phyloP scores from a whole-genome alignment of 2,113 vertebrate species.

The Salminus brasiliensis region DNA sequence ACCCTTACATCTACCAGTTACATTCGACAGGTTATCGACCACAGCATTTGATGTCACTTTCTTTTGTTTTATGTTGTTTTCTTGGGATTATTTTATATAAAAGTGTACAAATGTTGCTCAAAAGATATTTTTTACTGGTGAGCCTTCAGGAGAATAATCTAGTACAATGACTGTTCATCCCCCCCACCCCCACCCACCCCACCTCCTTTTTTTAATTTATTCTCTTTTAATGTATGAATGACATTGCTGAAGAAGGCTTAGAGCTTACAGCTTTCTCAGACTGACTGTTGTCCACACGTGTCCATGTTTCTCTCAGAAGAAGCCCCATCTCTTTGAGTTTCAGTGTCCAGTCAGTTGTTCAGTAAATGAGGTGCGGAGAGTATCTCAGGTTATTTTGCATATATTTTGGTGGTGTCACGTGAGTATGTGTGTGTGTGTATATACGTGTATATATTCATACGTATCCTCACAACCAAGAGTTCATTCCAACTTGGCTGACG shows the following conservation, averaged over 20 bases:
- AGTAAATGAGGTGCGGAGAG: slow-evolving; percentile 81
- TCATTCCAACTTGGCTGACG: slow-evolving; percentile 71
- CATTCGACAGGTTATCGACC: slow-evolving; percentile 9
- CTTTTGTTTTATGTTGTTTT: slow-evolving; percentile 37
- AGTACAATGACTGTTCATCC: slow-evolving; percentile 72
- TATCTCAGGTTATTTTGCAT: slow-evolving; percentile 84
- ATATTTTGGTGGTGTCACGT: slow-evolving; percentile 72
- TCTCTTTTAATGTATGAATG: slow-evolving; percentile 56
- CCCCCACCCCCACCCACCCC: no score
- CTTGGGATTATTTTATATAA: slow-evolving; percentile 49
- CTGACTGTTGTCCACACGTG: slow-evolving; percentile 69
- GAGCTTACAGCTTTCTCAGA: slow-evolving; percentile 66
- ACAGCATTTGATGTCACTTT: slow-evolving; percentile 41
- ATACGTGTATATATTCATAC: slow-evolving; percentile 79
- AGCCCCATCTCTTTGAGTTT: slow-evolving; percentile 57
- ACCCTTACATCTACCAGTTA: slow-evolving; percentile 57
- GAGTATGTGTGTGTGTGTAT: slow-evolving; percentile 59
- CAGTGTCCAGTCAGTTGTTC: slow-evolving; percentile 76
- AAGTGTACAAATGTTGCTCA: slow-evolving; percentile 69
- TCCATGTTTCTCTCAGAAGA: slow-evolving; percentile 50
- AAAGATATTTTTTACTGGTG: slow-evolving; percentile 69
- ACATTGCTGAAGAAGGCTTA: slow-evolving; percentile 62
- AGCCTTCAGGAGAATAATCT: slow-evolving; percentile 71
- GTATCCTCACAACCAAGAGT: slow-evolving; percentile 70
- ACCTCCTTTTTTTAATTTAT: slow-evolving; percentile 26